A percentile compares a stretch with the other conserved stretches of the same genome.
Evolutionary conservation across 2,888 invertebrate species (phyloP).

Genomic region (Agrochola lychnidis): DNA sequence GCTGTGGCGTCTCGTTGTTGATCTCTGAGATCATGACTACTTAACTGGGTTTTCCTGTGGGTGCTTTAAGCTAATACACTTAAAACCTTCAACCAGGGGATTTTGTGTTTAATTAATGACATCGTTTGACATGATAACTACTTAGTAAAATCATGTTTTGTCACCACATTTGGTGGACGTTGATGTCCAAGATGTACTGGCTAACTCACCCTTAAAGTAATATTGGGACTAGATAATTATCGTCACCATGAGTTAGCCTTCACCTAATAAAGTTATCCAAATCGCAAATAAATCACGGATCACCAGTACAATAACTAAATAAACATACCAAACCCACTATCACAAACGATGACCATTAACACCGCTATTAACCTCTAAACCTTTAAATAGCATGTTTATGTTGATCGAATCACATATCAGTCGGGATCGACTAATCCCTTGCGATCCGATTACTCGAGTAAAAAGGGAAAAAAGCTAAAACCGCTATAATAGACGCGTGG

Average conservation of each 20-base stretch:
- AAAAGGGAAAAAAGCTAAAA: constrained; percentile 75
- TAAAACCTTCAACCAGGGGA: too few relatives aligned
- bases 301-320: constrained; percentile 34
- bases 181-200: not conserved
- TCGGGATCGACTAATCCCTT: constrained; percentile 75
- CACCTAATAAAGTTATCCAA: not conserved
- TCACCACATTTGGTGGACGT: not conserved
- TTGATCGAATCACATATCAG: constrained; percentile 85
- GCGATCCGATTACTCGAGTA: constrained; percentile 84
- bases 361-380: constrained; percentile 80
- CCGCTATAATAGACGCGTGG: constrained; percentile 84
- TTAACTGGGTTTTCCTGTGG: too few relatives aligned
- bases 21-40: too few relatives aligned
- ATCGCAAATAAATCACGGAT: constrained; percentile 18
- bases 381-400: constrained; percentile 85
- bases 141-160: too few relatives aligned
- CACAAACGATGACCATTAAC: constrained; percentile 65
- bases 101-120: too few relatives aligned
- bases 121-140: too few relatives aligned
- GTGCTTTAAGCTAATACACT: too few relatives aligned
- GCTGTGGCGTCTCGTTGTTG: too few relatives aligned
- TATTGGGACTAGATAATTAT: not conserved
- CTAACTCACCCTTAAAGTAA: not conserved
- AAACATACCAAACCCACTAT: constrained; percentile 21
- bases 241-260: not conserved